These are phyloP conservation scores for Bugulina stolonifera DNA, from an alignment of 2,888 invertebrate genomes.

Conservation along the genomic window DNA sequence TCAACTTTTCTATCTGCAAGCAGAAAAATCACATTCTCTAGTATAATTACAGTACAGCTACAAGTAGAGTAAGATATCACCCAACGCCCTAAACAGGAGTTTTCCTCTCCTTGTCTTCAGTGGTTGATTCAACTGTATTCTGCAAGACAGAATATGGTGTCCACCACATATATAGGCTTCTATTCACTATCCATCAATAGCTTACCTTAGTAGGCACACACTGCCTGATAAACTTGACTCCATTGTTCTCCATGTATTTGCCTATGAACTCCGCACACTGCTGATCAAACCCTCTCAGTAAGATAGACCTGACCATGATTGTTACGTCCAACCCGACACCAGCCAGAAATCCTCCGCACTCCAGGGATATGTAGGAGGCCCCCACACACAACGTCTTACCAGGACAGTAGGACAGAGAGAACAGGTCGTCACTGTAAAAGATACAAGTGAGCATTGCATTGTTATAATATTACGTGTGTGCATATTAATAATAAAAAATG, in stretches of 20 bases:
- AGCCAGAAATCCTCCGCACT: constrained; percentile 60
- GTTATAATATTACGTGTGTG: no score
- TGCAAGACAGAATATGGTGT: no score
- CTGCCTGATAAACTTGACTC: constrained; percentile 55
- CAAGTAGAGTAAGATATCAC: neutral
- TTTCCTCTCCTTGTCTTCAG: no score
- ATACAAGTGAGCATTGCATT: neutral
- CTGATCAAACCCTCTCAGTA: constrained; percentile 61
- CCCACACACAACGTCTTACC: constrained; percentile 60
- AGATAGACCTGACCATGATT: constrained; percentile 58
- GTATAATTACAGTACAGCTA: no score
- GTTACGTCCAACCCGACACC: constrained; percentile 46
- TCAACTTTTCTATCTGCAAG: constrained; percentile 62
- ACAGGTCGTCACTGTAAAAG: constrained; percentile 59
- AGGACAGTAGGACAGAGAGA: constrained; percentile 55
- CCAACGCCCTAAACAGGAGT: no score
- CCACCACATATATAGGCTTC: no score
- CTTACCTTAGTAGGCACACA: constrained; percentile 52
- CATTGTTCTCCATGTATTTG: constrained; percentile 55
- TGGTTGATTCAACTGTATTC: no score
- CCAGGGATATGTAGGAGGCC: constrained; percentile 60
- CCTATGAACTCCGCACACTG: constrained; percentile 59
- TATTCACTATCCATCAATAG: no score
- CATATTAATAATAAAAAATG: neutral
- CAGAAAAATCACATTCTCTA: no score